Base-by-base conservation (phyloP, 2,113 vertebrate species). In the Chloroceryle aenea region DNA sequence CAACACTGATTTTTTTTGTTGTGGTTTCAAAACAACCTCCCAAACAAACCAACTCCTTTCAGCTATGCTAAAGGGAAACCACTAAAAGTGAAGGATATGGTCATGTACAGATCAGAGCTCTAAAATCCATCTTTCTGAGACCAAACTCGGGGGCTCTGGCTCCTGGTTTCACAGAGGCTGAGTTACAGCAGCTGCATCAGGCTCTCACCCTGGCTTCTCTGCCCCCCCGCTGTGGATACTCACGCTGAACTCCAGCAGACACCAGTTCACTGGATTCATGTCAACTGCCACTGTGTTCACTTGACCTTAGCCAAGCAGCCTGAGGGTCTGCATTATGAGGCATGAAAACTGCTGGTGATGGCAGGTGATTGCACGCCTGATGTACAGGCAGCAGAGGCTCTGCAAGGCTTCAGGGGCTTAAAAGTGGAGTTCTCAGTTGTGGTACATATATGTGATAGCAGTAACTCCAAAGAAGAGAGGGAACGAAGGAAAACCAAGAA, bases 361-460 rank as follows among this genome's bases (percentile, higher is more conserved):
- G 82, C 58, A 76, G 48, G 4, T 56, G 62, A 82, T 12, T 40
- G 14, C 1, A 4, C 16, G 34, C 29, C 48, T n/a, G 52, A 14
- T 30, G 26, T 14, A 27, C 18, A 63, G 34, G 58, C 18, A 6
- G 26, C 34, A 72, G 64, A 78, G 8, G 23, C 18, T 79, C 32
- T 32, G 63, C 13, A 42, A 61, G 32, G 15, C 36, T 81, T 25
- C 22, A 29, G 48, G 29, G 29, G 34, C 29, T 56, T 3, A 27
- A 34, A 17, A 43, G 4, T 20, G 10, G 22, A 67, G 27, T 2
- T 63, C 34, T 10, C 26, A 14, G 10, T 5, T 3, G 2, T 2
- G 3, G 20, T 55, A 14, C 2, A 4, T 6, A 23, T 3, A 27
- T 0, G 0, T 59, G 34, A 7, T 18, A 38, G 15, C n/a, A 42